Conservation (phyloP, 2,797 vertebrate species). For the Centroberyx gerrardi region DNA sequence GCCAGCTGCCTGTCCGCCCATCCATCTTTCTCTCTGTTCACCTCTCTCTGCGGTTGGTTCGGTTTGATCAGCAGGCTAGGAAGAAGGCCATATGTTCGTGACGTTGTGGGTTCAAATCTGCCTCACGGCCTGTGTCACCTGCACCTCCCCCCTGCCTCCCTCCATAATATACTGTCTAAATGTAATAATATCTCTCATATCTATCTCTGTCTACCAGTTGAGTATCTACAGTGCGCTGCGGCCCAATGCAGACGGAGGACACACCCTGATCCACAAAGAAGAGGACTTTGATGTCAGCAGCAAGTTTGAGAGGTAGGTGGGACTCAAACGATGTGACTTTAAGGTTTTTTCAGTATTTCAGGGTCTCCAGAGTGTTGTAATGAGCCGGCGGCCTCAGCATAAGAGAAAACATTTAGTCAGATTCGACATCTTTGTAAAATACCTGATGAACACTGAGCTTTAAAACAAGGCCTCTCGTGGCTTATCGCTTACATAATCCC, state of each 20-base stretch:
- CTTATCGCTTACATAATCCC: not conserved
- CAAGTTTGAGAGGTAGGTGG: slow-evolving; percentile 93
- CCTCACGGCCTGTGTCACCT: too few species aligned
- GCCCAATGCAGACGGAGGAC: slow-evolving; percentile 91
- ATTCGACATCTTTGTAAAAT: not conserved
- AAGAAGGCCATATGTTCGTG: too few species aligned
- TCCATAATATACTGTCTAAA: not conserved
- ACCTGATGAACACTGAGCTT: not conserved
- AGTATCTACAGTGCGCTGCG: slow-evolving; percentile 91
- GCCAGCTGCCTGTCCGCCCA: too few species aligned
- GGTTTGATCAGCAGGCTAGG: not conserved
- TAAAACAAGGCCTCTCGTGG: not conserved
- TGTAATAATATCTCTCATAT: not conserved
- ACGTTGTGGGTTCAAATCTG: too few species aligned
- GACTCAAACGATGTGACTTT: not conserved
- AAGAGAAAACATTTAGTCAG: not conserved
- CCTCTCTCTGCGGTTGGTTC: not conserved
- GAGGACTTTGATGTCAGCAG: slow-evolving; percentile 92
- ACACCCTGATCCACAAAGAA: slow-evolving; percentile 93
- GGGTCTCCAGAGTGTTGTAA: too few species aligned
- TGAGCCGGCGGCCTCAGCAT: not conserved
- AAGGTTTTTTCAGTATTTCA: not conserved
- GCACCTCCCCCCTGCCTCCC: too few species aligned
- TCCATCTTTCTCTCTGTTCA: not conserved
- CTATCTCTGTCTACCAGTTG: slow-evolving; percentile 79